phyloP scores from a whole-genome alignment of 2,113 vertebrate species.

The Scartelaos histophorus region DNA sequence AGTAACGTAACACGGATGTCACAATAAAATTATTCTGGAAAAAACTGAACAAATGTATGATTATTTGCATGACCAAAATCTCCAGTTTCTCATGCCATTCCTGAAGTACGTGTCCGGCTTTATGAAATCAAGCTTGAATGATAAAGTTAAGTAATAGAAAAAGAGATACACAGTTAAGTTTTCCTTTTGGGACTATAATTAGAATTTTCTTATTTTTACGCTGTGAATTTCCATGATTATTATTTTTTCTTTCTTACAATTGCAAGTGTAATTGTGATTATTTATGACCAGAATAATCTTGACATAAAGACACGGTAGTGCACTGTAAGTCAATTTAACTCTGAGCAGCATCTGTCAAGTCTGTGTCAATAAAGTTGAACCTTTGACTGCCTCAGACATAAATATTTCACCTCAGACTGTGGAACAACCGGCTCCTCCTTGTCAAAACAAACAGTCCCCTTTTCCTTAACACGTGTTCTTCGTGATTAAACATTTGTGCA shows the following conservation, averaged over 20 bases:
- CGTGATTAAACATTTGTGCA: not conserved
- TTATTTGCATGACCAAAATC: too few species aligned
- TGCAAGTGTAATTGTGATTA: not conserved
- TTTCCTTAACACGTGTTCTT: not conserved
- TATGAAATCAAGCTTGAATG: too few species aligned
- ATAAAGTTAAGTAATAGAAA: not conserved
- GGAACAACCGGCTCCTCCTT: not conserved
- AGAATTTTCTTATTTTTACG: not conserved
- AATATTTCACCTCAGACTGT: slow-evolving; percentile 21
- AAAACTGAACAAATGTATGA: too few species aligned
- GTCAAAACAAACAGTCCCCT: not conserved
- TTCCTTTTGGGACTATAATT: not conserved
- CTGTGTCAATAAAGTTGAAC: not conserved
- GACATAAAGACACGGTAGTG: not conserved
- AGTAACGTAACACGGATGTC: too few species aligned
- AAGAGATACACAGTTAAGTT: not conserved
- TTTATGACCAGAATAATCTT: not conserved
- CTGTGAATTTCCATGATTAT: not conserved
- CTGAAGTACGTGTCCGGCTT: too few species aligned
- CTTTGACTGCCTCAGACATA: slow-evolving; percentile 24
- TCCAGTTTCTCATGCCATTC: too few species aligned
- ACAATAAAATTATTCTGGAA: too few species aligned
- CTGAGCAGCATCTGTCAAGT: not conserved
- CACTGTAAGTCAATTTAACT: not conserved
- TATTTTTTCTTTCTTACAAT: not conserved